Base-by-base conservation (phyloP, 2,888 invertebrate genomes). In the Anoncus sp. region DNA sequence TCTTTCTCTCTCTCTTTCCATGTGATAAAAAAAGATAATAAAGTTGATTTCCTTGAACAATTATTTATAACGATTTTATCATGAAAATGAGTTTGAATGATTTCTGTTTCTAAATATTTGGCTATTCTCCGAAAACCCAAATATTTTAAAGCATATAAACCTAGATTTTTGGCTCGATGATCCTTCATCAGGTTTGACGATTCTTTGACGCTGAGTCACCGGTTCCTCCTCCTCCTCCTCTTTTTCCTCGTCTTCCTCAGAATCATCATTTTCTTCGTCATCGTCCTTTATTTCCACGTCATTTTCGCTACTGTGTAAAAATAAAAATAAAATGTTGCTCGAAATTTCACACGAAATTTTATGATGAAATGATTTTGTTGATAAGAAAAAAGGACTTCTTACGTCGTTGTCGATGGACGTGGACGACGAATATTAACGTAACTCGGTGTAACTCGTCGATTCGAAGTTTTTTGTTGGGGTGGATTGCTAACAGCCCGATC, bases 351-450 rank as follows among this genome's bases (percentile, higher is more conserved):
- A 6, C 16, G 20, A 14, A 1, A 53, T 59, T 47, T 65, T 20
- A 14, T 24, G 22, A 9, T 14, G 53, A 10, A 7, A 0, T 57
- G 27, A 16, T 3, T 1, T n/a, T 18, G 49, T 47, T 43, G n/a
- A 45, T 71, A 91, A 40, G 6, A 77, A 72, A 18, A 18, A 18
- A 38, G 14, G 10, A 20, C 74, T 67, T 67, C 77, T 76, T 83
- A 89, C 43, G 86, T 83, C 10, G 86, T 84, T 10, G 87, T 84
- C 7, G 89, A 82, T 12, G 88, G 89, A 69, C 89, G 85, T 9
- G 83, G 57, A 6, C 91, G 88, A 63, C 90, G 86, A 57, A 91
- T 90, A 62, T 87, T 90, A 1, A 90, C 86, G 31, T 90, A 90
- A 80, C 85, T 90, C 1, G 87, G 90, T 10, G 87, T 88, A 3